Evolutionary conservation across 2,113 vertebrate genomes (phyloP), one percentile per base, ranked within the genome.

Genomic region (Myrmecophaga tridactyla): DNA sequence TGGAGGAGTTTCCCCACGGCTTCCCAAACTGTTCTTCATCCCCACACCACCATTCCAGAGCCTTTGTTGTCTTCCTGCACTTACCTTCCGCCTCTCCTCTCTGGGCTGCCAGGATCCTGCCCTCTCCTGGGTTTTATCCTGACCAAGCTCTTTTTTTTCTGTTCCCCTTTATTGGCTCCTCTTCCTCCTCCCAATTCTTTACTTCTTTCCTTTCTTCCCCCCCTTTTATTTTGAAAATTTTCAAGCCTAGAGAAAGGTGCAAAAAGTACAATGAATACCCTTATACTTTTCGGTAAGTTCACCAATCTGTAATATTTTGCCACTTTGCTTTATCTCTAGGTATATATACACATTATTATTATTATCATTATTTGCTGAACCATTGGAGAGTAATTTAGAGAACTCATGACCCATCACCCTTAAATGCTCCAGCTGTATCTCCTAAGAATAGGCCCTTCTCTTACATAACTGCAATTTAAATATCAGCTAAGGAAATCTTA

Each of bases 1-100:
- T 0, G 4, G 29, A 4, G 12, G 76, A 1, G 0, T 21, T 8
- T n/a, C 21, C 31, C 25, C 10, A 1, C 29, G 1, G 31, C 11
- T 46, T 9, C 41, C 18, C 63, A 12, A 34, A 17, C 6, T 34
- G 69, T 46, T 43, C 77, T 18, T 1, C 27, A 41, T n/a, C 41
- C 3, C 8, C 2, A 8, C 18, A 13, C 34, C 41, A 12, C 46
- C 67, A 23, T 39, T 27, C 69, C 20, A 21, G 2, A 21, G 36
- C 41, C 6, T 69, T 14, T 48, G 62, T 23, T 78, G 72, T 53
- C n/a, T 12, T 41, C 67, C 46, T 29, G 62, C 36, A 69, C 56
- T 27, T 53, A 72, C 3, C 48, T 21, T 0, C 46, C n/a, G 10
- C 48, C 20, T 56, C 17, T 56, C 53, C 56, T 48, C 12, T 31